Base-by-base conservation (phyloP, 2,113 vertebrate species). In the Rhizomys pruinosus region DNA sequence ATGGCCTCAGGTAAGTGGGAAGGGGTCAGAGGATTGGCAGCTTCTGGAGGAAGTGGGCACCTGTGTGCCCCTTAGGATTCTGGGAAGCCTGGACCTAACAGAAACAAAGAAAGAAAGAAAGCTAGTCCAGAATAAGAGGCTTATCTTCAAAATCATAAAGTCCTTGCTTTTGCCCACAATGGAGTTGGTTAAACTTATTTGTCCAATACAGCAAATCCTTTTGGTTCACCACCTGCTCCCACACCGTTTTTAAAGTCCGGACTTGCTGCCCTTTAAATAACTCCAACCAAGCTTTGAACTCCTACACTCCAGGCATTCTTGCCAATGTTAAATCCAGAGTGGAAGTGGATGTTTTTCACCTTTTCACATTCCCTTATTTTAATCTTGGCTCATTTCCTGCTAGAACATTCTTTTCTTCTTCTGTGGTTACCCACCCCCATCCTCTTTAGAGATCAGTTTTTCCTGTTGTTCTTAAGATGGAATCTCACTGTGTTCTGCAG, bases 221-320 rank as follows among this genome's bases (percentile, higher is more conserved):
- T 90, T 63, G 82, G 78, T 82, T 92, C 57, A 47, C 52, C 84
- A 78, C 89, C 89, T 95, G 89, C 20, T 27, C 57, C 59, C 57
- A 82, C 1, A 11, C 19, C 19, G 22, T 12, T 52, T 89, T 89
- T 85, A 73, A 84, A 92, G 19, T 55, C 27, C 22, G 32, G 78
- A n/a, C 22, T 72, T 76, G 39, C 2, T 39, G 39, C 69, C 57
- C 87, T 96, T 66, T 68, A 77, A 88, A 81, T 77, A 93, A 71
- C 76, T 47, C 25, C 77, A 84, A 77, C 52, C 29, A 4, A 5
- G n/a, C 20, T 69, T 66, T 42, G 57, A 85, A 68, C 69, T 72
- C 25, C 73, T 71, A 39, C 72, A n/a, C 19, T 15, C 29, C 29
- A 68, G 32, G 25, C 34, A 77, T 84, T 92, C 72, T 64, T 77